phyloP scores from a whole-genome alignment of 1,140 invertebrate genomes.

The Pseudachorutes palmiensis region DNA sequence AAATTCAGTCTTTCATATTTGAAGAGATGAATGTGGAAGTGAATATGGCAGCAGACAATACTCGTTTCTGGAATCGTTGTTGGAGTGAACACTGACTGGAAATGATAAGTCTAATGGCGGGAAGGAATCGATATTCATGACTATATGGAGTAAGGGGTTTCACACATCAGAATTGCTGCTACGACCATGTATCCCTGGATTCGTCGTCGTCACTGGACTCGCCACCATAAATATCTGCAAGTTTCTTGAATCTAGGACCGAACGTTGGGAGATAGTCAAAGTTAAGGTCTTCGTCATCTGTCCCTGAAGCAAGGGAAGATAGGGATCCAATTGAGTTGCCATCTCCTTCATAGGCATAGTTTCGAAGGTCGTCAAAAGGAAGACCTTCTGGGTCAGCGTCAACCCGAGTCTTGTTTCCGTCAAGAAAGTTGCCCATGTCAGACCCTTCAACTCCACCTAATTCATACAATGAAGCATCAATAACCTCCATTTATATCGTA shows the following conservation, averaged over 20 bases:
- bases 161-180: neutral
- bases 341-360: conserved; percentile 96
- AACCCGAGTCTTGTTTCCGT: conserved; percentile 76
- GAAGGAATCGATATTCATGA: neutral
- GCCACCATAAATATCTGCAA: conserved; percentile 95
- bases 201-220: conserved; percentile 64
- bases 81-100: neutral
- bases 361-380: conserved; percentile 87
- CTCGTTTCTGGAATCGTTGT: neutral
- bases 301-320: conserved; percentile 84
- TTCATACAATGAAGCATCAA: neutral
- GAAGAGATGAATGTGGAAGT: neutral
- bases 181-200: conserved; percentile 38
- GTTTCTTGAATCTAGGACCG: conserved; percentile 88
- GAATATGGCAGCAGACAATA: conserved; percentile 6
- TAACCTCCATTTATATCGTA: neutral
- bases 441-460: neutral
- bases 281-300: conserved; percentile 88
- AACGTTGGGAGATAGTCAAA: conserved; percentile 95
- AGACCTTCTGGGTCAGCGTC: conserved; percentile 82
- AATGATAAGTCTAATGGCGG: neutral
- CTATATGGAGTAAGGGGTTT: neutral
- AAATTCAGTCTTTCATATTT: neutral
- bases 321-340: conserved; percentile 85
- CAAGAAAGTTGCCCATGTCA: conserved; percentile 54